Conservation (phyloP, 2,888 invertebrate genomes). For the Eudemis profundana region DNA sequence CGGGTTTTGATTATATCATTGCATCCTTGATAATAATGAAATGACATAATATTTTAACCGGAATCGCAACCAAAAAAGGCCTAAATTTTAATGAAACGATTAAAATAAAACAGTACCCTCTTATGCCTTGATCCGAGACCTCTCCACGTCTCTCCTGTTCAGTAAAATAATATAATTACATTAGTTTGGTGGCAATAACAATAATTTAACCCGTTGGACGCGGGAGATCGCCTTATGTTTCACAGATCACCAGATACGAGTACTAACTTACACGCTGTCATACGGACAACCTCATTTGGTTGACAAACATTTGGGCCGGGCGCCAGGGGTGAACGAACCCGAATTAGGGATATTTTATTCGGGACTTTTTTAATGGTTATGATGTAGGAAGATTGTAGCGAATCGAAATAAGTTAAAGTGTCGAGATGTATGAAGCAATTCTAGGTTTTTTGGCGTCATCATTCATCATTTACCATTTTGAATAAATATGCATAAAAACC, state of each 20-base stretch:
- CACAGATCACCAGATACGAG: conserved; percentile 81
- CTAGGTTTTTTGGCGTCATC: too few species aligned
- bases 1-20: too few species aligned
- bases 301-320: conserved; percentile 35
- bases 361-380: conserved; percentile 5
- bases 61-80: too few species aligned
- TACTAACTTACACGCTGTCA: conserved; percentile 64
- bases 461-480: too few species aligned
- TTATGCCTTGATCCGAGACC: conserved; percentile 4
- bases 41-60: too few species aligned
- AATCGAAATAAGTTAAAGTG: not conserved
- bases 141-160: conserved; percentile 58
- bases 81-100: too few species aligned
- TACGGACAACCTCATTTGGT: conserved; percentile 46
- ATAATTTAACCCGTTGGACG: conserved; percentile 70
- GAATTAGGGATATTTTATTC: conserved; percentile 20
- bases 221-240: conserved; percentile 66
- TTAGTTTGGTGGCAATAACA: conserved; percentile 82
- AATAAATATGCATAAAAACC: too few species aligned
- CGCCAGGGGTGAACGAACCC: conserved; percentile 28
- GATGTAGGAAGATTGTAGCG: not conserved
- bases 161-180: conserved; percentile 78
- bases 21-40: too few species aligned
- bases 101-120: not conserved
- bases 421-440: too few species aligned